Evolutionary conservation across 2,113 vertebrate genomes (phyloP).

Genomic region (Cephalopholis sonnerati): DNA sequence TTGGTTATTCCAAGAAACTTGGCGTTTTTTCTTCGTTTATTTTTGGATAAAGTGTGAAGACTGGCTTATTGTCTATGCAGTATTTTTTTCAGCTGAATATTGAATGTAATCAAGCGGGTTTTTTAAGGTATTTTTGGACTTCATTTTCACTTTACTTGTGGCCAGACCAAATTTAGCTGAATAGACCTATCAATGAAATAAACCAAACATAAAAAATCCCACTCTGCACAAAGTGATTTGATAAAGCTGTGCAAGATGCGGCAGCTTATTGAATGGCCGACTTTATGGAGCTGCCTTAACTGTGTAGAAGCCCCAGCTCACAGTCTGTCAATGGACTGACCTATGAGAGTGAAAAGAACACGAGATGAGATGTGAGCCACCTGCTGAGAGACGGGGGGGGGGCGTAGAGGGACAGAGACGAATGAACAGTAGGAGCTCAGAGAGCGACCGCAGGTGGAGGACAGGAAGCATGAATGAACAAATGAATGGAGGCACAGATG

Average conservation of each 20-base stretch:
- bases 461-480: constrained; percentile 49
- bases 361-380: constrained; percentile 55
- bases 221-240: constrained; percentile 6
- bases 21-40: background rate
- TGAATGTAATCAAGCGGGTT: background rate
- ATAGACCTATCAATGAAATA: background rate
- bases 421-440: constrained; percentile 43
- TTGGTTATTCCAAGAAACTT: constrained; percentile 29
- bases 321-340: constrained; percentile 52
- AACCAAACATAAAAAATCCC: background rate
- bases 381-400: constrained; percentile 28
- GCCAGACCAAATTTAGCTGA: background rate
- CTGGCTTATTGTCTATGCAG: background rate
- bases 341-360: constrained; percentile 39
- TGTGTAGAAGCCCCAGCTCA: constrained; percentile 23
- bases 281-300: constrained; percentile 18
- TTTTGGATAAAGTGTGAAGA: background rate
- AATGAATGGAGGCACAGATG: constrained; percentile 36
- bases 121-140: background rate
- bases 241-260: constrained; percentile 25
- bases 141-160: background rate
- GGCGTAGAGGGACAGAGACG: background rate
- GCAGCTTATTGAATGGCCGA: constrained; percentile 28
- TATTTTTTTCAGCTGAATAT: background rate
- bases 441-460: constrained; percentile 46